Evolutionary conservation across 1,140 invertebrate species (phyloP), one percentile per base, ranked within the genome.

Genomic region (Orchestia grillus): DNA sequence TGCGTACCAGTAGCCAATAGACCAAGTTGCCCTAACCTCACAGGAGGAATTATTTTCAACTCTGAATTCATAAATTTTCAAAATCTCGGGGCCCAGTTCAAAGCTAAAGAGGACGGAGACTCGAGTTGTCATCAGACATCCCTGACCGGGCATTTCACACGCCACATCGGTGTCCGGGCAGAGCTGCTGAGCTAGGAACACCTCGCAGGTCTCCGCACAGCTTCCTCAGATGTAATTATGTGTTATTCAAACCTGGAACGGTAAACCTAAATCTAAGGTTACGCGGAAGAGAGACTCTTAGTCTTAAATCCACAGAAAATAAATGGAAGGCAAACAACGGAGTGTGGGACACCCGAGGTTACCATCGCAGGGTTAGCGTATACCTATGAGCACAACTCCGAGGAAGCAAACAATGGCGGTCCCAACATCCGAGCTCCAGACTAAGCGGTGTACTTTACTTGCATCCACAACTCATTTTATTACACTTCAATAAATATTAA

Each of bases 401-500:
- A 77, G 62, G 62, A 77, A 77, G 15, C 28, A 3, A 77, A 77
- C 11, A 15, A 77, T 77, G 62, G 36, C 62, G 36, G 62, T 28
- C 62, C 1, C 11, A 77, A 77, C 36, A 36, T 77, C 11, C 62
- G 62, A 77, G 62, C 62, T 77, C 62, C 62, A 77, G 11, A 19
- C 15, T 23, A 77, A 77, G 62, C 62, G 28, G 11, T 77, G 62
- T 77, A 77, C 62, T 91, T 91, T 91, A 43, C 42, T 91, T 91
- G 41, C 88, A 91, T 44, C 44, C 41, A 44, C 8, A 43, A 44
- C 44, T 91, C 88, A 91, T 91, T 91, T 91, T 91, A 91, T 44
- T 91, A 91, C 44, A 91, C 88, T 42, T 91, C 88, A 91, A 91
- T 91, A 91, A 91, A 91, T 23, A 41, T 91, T 91, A 42, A 43